Evolutionary conservation across 2,888 invertebrate genomes (phyloP).

Genomic region (Polietes domitor): DNA sequence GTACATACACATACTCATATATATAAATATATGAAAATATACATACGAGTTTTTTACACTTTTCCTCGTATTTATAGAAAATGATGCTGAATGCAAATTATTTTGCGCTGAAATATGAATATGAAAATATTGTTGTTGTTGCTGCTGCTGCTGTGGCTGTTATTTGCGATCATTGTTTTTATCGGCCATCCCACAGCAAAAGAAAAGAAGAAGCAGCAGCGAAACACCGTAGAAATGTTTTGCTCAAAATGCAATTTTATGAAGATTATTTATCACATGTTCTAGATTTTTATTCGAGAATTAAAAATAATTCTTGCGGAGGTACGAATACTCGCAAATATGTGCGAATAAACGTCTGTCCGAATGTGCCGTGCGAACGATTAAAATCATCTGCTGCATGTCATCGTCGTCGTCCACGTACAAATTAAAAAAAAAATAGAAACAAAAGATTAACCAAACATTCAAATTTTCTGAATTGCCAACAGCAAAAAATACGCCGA

Average conservation of each 20-base stretch:
- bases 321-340: not conserved
- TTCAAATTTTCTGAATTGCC: not conserved
- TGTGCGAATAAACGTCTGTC: not conserved
- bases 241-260: conserved; percentile 45
- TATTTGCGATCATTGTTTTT: conserved; percentile 21
- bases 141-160: not conserved
- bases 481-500: not conserved
- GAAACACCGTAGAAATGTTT: conserved; percentile 37
- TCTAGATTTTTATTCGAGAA: conserved; percentile 56
- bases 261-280: conserved; percentile 53
- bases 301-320: conserved; percentile 24
- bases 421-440: not conserved
- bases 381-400: not conserved
- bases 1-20: too few relatives aligned
- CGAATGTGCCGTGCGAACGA: not conserved
- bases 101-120: conserved; percentile 35
- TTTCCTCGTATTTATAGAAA: conserved; percentile 57
- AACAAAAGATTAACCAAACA: not conserved
- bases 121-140: not conserved
- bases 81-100: conserved; percentile 61
- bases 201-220: not conserved
- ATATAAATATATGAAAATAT: not conserved
- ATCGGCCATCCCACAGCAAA: conserved; percentile 13
- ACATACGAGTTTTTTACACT: not conserved
- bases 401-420: conserved; percentile 1